Evolutionary conservation across 2,113 vertebrate species (phyloP).

Genomic region (Channa argus): DNA sequence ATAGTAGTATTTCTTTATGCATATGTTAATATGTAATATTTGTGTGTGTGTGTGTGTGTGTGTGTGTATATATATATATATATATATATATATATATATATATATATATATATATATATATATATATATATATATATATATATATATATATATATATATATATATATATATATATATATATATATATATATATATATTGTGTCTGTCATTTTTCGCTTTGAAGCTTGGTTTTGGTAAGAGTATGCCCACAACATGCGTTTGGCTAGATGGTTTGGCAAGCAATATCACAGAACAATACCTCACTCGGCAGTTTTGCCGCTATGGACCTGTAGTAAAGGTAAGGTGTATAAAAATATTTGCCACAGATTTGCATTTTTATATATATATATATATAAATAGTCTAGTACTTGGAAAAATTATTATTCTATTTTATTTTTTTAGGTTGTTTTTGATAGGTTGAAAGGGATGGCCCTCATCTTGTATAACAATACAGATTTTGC

Average conservation of each 20-base stretch:
- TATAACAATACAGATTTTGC: conserved; percentile 99
- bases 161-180: no score
- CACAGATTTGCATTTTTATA: no score
- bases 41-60: background rate
- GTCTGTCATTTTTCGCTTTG: conserved; percentile 32
- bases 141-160: no score
- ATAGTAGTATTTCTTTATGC: no score
- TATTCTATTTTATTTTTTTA: conserved; percentile 58
- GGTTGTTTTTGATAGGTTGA: conserved; percentile 98
- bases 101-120: no score
- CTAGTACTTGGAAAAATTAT: background rate
- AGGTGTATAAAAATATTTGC: conserved; percentile 5
- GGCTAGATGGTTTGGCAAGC: conserved; percentile 95
- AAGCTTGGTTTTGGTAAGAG: conserved; percentile 99
- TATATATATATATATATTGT: conserved; percentile 17
- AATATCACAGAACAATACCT: conserved; percentile 98
- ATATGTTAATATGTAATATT: no score
- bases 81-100: no score
- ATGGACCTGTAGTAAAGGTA: conserved; percentile 97
- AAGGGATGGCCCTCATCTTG: conserved; percentile 97
- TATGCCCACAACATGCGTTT: conserved; percentile 99
- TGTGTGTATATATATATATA: background rate
- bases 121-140: no score
- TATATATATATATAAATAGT: no score
- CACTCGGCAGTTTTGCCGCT: conserved; percentile 96